Percentiles rank a stretch among this genome's conserved stretches.
Conservation (phyloP, 2,113 vertebrate species). For the Mastomys coucha region DNA sequence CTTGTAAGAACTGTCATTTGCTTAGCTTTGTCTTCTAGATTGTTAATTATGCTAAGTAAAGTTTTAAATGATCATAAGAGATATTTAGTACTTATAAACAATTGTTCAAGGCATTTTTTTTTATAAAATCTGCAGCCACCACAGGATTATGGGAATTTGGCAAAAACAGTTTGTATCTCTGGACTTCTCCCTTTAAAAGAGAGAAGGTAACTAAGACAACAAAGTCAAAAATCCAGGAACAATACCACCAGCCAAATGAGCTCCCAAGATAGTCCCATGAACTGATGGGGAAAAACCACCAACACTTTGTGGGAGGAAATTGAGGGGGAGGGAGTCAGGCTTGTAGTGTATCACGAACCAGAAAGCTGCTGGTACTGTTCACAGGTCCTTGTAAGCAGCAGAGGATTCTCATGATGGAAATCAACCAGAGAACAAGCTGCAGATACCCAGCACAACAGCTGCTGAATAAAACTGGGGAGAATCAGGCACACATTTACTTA, state of each 20-base stretch:
- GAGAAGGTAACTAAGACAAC: neutral
- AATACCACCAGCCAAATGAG: neutral
- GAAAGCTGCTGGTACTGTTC: neutral
- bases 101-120: slow-evolving; percentile 10
- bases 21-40: slow-evolving; percentile 23
- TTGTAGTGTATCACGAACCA: neutral
- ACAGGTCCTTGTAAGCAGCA: neutral
- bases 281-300: neutral
- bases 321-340: neutral
- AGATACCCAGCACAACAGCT: neutral
- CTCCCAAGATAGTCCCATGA: neutral
- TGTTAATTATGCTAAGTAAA: slow-evolving; percentile 41
- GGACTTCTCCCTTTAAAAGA: neutral
- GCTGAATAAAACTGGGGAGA: neutral
- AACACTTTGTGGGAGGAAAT: neutral
- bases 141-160: neutral
- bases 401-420: neutral
- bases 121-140: neutral
- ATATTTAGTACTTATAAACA: slow-evolving; percentile 61
- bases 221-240: neutral
- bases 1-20: slow-evolving; percentile 61
- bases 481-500: neutral
- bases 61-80: slow-evolving; percentile 63
- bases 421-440: neutral
- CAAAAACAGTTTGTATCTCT: neutral